phyloP scores from a whole-genome alignment of 2,113 vertebrate genomes.

The Scalopus aquaticus region DNA sequence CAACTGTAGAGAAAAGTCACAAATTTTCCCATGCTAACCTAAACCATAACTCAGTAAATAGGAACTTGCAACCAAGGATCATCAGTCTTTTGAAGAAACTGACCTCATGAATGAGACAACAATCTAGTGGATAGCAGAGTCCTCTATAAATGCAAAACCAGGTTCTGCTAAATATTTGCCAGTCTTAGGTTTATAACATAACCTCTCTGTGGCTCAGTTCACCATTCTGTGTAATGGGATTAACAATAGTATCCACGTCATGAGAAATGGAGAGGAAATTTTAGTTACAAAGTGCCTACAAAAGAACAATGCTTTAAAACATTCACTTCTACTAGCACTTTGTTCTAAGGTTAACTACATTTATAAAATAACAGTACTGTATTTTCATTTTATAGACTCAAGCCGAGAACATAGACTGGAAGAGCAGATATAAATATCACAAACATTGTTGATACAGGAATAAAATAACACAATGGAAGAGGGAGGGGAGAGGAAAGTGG shows the following conservation, averaged over 20 bases:
- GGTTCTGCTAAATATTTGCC: background rate
- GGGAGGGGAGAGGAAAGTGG: background rate
- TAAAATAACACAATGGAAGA: background rate
- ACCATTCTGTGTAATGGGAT: background rate
- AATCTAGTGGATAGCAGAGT: background rate
- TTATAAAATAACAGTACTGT: background rate
- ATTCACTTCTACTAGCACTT: background rate
- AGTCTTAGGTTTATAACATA: background rate
- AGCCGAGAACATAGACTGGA: background rate
- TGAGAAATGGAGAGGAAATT: background rate
- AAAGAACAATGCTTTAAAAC: constrained; percentile 3
- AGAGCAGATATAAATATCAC: background rate
- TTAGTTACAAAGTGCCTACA: background rate
- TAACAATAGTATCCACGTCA: background rate
- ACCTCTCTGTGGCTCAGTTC: background rate
- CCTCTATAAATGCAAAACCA: background rate
- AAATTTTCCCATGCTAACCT: no score
- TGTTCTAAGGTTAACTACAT: background rate
- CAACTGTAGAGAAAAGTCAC: background rate
- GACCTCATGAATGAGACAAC: background rate
- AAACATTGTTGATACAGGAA: background rate
- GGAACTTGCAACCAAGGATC: background rate
- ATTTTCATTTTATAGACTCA: constrained; percentile 14
- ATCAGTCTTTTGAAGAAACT: background rate
- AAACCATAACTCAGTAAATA: background rate